Conservation (phyloP, 2,113 vertebrate genomes). For the Mesoclemmys tuberculata region DNA sequence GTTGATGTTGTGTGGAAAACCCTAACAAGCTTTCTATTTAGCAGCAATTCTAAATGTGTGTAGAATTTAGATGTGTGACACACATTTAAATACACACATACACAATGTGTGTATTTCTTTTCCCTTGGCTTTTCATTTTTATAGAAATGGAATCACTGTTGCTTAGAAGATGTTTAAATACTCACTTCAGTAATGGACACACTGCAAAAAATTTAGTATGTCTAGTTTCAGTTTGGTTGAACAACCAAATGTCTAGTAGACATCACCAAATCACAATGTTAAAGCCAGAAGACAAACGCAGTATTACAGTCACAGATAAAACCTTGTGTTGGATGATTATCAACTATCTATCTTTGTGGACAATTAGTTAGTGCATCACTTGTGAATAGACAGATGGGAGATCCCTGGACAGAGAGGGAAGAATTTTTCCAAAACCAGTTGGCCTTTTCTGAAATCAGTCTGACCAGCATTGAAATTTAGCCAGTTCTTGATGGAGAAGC, state of each 20-base stretch:
- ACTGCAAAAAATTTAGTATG: not conserved
- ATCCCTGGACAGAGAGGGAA: not conserved
- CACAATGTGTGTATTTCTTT: not conserved
- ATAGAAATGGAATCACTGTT: slow-evolving; percentile 20
- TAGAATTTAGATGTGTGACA: too few species aligned
- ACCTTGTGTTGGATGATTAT: not conserved
- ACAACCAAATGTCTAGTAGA: not conserved
- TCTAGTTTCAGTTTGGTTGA: not conserved
- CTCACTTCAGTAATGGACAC: not conserved
- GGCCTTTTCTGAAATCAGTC: slow-evolving; percentile 12
- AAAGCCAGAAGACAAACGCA: not conserved
- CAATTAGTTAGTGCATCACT: not conserved
- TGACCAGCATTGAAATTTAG: slow-evolving; percentile 54
- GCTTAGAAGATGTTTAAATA: not conserved
- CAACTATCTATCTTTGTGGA: not conserved
- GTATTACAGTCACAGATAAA: not conserved
- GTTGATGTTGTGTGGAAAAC: not conserved
- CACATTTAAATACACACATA: not conserved
- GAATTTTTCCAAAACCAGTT: slow-evolving; percentile 3
- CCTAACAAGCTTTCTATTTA: slow-evolving; percentile 26
- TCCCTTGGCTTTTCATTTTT: slow-evolving; percentile 23
- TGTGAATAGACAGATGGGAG: not conserved
- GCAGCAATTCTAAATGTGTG: slow-evolving; percentile 2
- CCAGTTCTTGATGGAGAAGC: slow-evolving; percentile 46
- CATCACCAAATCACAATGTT: not conserved